Evolutionary conservation across 37 sponge, comb jelly and placozoan species (phyloP).

Genomic region (Trichoplax adhaerens): DNA sequence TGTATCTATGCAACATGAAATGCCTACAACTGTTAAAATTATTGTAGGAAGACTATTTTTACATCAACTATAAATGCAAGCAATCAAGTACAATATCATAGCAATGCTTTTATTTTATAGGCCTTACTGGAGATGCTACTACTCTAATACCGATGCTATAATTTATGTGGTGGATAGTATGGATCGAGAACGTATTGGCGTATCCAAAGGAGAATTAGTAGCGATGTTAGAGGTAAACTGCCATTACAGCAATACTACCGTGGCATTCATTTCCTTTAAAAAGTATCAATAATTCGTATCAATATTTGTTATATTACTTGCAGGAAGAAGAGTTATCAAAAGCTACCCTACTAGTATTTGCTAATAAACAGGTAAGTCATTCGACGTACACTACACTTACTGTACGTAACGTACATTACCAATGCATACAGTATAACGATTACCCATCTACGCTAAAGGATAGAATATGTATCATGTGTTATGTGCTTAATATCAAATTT

Average conservation of each 20-base stretch:
- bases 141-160: slow-evolving; percentile 96
- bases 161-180: slow-evolving; percentile 98
- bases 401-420: neutral
- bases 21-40: too few relatives aligned
- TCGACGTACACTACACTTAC: neutral
- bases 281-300: neutral
- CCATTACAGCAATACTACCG: neutral
- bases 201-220: slow-evolving; percentile 83
- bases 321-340: slow-evolving; percentile 94
- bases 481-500: too few relatives aligned
- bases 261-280: neutral
- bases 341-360: slow-evolving; percentile 81
- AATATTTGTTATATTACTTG: neutral
- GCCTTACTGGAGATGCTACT: slow-evolving; percentile 99
- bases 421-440: neutral
- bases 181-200: slow-evolving; percentile 81
- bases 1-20: too few relatives aligned
- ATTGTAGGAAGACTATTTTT: too few relatives aligned
- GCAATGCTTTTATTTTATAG: slow-evolving; percentile 15
- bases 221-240: slow-evolving; percentile 85
- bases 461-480: neutral
- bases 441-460: neutral
- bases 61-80: too few relatives aligned
- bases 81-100: too few relatives aligned
- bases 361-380: slow-evolving; percentile 78